Percentiles rank a stretch among this genome's conserved stretches.
These are phyloP conservation scores for Linyphia triangularis DNA, from an alignment of 2,888 invertebrate species.

Conservation along the genomic window DNA sequence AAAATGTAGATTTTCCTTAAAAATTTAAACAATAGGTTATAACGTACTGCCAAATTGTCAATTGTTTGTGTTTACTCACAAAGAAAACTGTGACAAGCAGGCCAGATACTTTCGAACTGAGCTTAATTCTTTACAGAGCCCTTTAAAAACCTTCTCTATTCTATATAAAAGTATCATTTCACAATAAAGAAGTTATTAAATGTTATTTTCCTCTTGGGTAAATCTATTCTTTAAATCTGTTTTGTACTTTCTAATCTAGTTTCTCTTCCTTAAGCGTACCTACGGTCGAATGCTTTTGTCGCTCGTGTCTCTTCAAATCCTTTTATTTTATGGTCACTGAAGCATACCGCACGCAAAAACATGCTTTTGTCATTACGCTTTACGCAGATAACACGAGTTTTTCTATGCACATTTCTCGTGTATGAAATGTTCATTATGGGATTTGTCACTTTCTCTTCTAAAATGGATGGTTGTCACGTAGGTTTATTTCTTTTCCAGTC, in stretches of 20 bases:
- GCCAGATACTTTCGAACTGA: not conserved
- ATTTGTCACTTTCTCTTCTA: not conserved
- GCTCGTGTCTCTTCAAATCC: not conserved
- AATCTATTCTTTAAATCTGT: not conserved
- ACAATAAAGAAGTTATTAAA: not conserved
- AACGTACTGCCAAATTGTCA: no score
- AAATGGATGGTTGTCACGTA: not conserved
- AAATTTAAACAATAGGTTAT: no score
- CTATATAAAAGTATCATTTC: no score
- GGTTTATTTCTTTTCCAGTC: slow-evolving; percentile 1
- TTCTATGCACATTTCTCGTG: not conserved
- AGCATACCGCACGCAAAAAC: slow-evolving; percentile 45
- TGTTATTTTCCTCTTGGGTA: not conserved
- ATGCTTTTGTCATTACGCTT: not conserved
- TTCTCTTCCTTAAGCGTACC: not conserved
- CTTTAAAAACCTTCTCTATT: not conserved
- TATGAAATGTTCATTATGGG: not conserved
- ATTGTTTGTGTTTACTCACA: not conserved
- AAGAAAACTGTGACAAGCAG: not conserved
- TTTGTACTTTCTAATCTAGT: slow-evolving; percentile 26
- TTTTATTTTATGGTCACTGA: not conserved
- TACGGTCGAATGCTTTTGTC: slow-evolving; percentile 15
- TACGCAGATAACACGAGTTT: not conserved
- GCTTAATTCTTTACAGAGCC: not conserved
- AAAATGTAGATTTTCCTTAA: no score